Percentiles rank a stretch among this genome's conserved stretches.
Evolutionary conservation across 2,113 vertebrate genomes (phyloP).

Genomic region (Sphyrna mokarran): DNA sequence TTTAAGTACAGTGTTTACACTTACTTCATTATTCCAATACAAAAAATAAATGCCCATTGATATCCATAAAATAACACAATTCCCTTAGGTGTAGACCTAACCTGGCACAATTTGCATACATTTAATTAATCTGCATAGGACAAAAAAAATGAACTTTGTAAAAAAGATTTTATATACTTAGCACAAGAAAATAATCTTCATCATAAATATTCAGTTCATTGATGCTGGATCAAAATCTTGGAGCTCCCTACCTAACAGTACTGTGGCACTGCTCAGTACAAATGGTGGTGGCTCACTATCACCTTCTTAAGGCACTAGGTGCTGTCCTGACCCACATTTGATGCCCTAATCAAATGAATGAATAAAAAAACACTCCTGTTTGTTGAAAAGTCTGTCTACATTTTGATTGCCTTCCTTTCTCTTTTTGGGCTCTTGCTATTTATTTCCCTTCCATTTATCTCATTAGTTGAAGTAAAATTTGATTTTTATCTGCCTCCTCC

Average conservation of each 20-base stretch:
- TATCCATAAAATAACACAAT: not conserved
- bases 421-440: not conserved
- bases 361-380: not conserved
- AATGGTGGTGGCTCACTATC: too few species aligned
- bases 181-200: not conserved
- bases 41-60: not conserved
- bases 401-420: not conserved
- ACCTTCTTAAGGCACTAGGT: too few species aligned
- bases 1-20: not conserved
- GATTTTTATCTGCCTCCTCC: not conserved
- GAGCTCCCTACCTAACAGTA: not conserved
- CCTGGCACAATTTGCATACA: not conserved
- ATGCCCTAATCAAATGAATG: not conserved
- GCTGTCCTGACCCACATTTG: not conserved
- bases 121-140: not conserved
- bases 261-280: too few species aligned
- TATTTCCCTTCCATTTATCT: not conserved
- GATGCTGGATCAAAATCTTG: not conserved
- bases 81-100: not conserved
- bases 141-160: not conserved
- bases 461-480: not conserved
- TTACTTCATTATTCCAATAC: not conserved
- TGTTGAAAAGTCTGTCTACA: not conserved
- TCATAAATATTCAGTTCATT: not conserved
- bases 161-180: not conserved